Conservation (phyloP, 2,797 vertebrate genomes). For the Melanotaenia boesemani region DNA sequence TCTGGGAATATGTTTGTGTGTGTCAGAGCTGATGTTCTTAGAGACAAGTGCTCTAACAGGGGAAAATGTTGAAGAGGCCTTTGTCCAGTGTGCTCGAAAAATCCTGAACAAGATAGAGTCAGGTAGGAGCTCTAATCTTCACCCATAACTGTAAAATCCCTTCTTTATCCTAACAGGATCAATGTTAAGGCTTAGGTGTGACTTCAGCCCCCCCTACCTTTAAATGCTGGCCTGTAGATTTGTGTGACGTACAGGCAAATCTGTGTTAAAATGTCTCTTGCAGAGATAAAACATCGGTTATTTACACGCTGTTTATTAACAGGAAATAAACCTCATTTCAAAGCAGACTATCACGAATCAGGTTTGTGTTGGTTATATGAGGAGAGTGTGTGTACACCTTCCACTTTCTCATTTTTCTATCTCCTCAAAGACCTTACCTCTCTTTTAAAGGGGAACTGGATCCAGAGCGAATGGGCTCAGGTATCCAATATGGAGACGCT, state of each 20-base stretch:
- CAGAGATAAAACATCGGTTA: not conserved
- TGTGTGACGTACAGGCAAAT: not conserved
- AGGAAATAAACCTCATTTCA: not conserved
- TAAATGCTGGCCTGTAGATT: not conserved
- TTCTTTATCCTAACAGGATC: slow-evolving; percentile 20
- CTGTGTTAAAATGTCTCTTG: not conserved
- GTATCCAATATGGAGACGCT: slow-evolving; percentile 93
- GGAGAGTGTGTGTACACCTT: not conserved
- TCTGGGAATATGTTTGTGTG: slow-evolving; percentile 24
- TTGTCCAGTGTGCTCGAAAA: slow-evolving; percentile 93
- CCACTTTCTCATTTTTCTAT: not conserved
- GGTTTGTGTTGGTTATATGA: not conserved
- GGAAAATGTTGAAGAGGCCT: slow-evolving; percentile 94
- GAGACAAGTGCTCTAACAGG: slow-evolving; percentile 95
- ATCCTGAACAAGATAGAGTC: slow-evolving; percentile 97
- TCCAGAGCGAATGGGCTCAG: slow-evolving; percentile 95
- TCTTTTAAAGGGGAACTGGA: slow-evolving; percentile 89
- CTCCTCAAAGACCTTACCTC: slow-evolving; percentile 1
- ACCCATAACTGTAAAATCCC: slow-evolving; percentile 12
- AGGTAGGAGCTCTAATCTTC: slow-evolving; percentile 75
- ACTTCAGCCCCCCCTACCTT: not conserved
- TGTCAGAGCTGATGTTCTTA: slow-evolving; percentile 92
- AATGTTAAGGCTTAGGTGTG: not conserved
- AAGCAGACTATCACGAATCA: not conserved
- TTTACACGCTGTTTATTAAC: not conserved